Evolutionary conservation across 2,888 invertebrate genomes (phyloP), one percentile per base, ranked within the genome.

Genomic region (Andrena hattorfiana): DNA sequence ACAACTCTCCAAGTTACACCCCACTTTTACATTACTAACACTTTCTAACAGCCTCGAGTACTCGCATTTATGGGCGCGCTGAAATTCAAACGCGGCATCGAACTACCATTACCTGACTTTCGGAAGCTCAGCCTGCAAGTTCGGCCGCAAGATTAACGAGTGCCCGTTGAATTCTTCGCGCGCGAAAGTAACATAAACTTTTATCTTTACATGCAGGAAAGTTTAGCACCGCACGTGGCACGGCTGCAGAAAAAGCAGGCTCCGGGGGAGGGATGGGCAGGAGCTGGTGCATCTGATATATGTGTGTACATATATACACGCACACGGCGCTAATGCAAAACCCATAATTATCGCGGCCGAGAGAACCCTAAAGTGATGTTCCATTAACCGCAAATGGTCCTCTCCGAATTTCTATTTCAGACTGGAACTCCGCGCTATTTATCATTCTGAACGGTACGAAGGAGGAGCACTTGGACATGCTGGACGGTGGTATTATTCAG

Each of bases 401-500:
- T 63, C 77, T 59, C 83, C 84, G 80, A 79, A 89, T 89, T 88
- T 89, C 89, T 88, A 85, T 87, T 85, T 94, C 92, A 99, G 99
- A 99, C 95, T 99, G 99, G 98, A 99, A 99, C 94, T 99, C 99
- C 0, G 99, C 99, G 0, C 95, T 99, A 73, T 99, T 99, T 94
- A 99, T 99, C 86, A 99, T 99, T 91, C 95, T 99, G 83, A 99
- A 99, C 93, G 99, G 99, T 74, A 98, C 98, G 10, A 99, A 99
- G 92, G 98, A 99, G 91, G 99, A 98, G 91, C 99, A 99, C 95
- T 95, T 99, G 93, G 99, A 99, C 93, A 99, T 99, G 99, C 95
- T 99, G 91, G 99, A 99, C 92, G 99, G 99, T 66, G 99, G 99
- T 42, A 99, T 99, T 76, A 99, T 99, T 92, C 99, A 99, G 93